Conservation (phyloP, 2,888 invertebrate species). For the Diplazon laetatorius region DNA sequence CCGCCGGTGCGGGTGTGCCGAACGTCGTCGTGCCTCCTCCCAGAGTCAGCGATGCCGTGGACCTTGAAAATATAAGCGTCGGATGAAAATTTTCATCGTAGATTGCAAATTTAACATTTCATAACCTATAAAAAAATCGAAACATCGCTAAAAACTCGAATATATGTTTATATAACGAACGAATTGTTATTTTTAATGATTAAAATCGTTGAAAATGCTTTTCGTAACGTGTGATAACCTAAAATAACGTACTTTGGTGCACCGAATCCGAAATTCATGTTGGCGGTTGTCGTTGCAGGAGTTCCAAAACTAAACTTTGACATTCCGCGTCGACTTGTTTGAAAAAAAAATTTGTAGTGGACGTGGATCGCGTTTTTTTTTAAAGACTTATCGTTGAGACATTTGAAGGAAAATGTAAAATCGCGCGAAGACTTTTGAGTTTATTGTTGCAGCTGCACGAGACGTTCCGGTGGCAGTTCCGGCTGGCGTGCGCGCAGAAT, state of each 20-base stretch:
- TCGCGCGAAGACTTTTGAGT: not conserved
- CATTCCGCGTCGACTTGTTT: conserved; percentile 60
- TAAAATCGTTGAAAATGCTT: not conserved
- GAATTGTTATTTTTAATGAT: not conserved
- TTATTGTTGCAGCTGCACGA: conserved; percentile 6
- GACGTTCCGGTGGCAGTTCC: not conserved
- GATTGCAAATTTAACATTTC: conserved; percentile 5
- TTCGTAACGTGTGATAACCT: conserved; percentile 53
- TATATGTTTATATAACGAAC: not conserved
- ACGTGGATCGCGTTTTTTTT: not conserved
- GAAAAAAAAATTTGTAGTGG: not conserved
- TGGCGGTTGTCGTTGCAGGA: conserved; percentile 70
- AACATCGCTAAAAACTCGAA: not conserved
- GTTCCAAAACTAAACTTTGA: conserved; percentile 77
- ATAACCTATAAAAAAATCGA: not conserved
- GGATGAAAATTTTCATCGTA: conserved; percentile 6
- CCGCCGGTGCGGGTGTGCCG: conserved; percentile 67
- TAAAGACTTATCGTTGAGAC: conserved; percentile 23
- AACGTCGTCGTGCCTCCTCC: conserved; percentile 68
- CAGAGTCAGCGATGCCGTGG: conserved; percentile 69
- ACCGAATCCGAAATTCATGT: conserved; percentile 73
- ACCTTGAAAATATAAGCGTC: conserved; percentile 59
- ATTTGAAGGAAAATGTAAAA: conserved; percentile 16
- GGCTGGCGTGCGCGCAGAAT: not conserved
- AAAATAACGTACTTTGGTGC: conserved; percentile 74